These are phyloP conservation scores for Philypnodon macrostomus DNA, from an alignment of 2,797 vertebrate species.

Conservation along the genomic window DNA sequence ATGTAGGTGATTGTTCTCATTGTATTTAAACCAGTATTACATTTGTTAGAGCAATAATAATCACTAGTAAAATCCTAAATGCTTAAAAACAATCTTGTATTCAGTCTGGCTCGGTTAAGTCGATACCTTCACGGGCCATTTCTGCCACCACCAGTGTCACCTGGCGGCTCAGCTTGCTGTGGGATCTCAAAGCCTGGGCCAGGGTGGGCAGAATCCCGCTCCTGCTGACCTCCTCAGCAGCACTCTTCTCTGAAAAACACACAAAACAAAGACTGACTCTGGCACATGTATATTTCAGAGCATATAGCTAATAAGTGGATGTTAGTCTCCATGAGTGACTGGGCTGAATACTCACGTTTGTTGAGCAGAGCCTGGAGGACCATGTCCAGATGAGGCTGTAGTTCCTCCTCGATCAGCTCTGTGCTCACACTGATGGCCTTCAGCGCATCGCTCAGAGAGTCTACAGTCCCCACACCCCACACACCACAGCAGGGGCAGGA, in stretches of 20 bases:
- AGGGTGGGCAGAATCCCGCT: conserved; percentile 79
- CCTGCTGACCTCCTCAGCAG: conserved; percentile 68
- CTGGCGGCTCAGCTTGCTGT: conserved; percentile 72
- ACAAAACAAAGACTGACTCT: background rate
- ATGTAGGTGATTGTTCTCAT: too few relatives aligned
- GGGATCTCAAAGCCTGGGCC: conserved; percentile 73
- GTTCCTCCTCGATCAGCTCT: conserved; percentile 75
- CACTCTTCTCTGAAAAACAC: conserved; percentile 74
- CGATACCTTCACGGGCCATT: conserved; percentile 82
- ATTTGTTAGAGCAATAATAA: too few relatives aligned
- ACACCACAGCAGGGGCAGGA: too few relatives aligned
- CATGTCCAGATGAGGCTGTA: conserved; percentile 73
- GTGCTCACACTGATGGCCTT: conserved; percentile 77
- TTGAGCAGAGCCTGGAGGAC: conserved; percentile 69
- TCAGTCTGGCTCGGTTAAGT: too few relatives aligned
- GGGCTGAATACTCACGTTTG: conserved; percentile 66
- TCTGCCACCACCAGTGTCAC: conserved; percentile 84
- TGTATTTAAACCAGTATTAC: too few relatives aligned
- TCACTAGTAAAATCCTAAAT: too few relatives aligned
- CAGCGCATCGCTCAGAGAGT: conserved; percentile 69
- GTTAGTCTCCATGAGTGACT: background rate
- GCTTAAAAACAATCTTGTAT: too few relatives aligned
- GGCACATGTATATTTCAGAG: too few relatives aligned
- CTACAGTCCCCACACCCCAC: conserved; percentile 60
- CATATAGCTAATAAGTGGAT: too few relatives aligned